Base-by-base conservation (phyloP, 2,888 invertebrate species). In the Idaea aversata region DNA sequence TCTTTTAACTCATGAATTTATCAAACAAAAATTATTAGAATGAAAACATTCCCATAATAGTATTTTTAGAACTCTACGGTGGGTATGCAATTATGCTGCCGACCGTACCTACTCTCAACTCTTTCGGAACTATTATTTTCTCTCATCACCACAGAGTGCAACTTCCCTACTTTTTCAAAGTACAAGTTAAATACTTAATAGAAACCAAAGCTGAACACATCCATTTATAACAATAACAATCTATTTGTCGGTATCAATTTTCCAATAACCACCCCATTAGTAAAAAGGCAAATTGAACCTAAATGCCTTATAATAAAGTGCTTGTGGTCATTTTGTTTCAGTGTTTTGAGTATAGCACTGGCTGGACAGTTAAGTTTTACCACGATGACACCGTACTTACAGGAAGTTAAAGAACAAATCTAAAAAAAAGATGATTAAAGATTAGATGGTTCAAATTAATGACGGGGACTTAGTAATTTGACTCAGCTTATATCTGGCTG, bases 161-260 rank as follows among this genome's bases (percentile, higher is more conserved):
- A 7, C 36, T 7, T 10, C 36, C 10, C 10, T 10, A 47, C 13
- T 13, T 47, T 47, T 47, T 47, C 47, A 13, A 13, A 13, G 4
- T 47, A 13, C 47, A 47, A 47, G 47, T 47, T 13, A 47, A 7
- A 10, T 10, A 47, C 47, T 47, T 47, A 47, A 10, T 13, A 5
- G 47, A 47, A 47, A 47, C 47, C 47, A 47, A 7, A 10, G 10
- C 47, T 13, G 13, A 47, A 47, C 47, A 47, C 47, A 13, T 47
- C 13, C 47, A 47, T 47, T 47, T 47, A 47, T 47, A 7, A 47
- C 47, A 69, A 76, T 81, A 78, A 83, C 80, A 82, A 76, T 78
- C 81, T 70, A 80, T 84, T 82, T 75, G 74, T 75, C 78, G 75
- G 78, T 78, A 85, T 87, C 82, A 85, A 86, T 87, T 87, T 88